phyloP scores from a whole-genome alignment of 2,797 vertebrate species.

The Loriculus beryllinus region DNA sequence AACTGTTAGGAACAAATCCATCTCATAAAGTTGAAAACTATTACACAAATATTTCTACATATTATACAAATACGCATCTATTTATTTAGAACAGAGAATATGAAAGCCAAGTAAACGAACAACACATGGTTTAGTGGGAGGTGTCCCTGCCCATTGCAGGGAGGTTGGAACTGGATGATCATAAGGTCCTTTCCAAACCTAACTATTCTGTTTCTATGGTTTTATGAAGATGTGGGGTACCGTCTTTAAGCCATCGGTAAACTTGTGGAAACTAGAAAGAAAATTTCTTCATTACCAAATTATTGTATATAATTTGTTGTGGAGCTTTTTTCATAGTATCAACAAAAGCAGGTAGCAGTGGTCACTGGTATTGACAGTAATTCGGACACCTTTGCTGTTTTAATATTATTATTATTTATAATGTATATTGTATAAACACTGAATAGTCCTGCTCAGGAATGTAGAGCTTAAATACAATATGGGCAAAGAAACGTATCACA shows the following conservation, averaged over 20 bases:
- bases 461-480: not conserved
- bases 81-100: constrained; percentile 15
- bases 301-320: not conserved
- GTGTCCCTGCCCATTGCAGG: no score
- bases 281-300: not conserved
- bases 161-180: no score
- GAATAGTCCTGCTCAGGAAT: accelerated
- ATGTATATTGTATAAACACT: not conserved
- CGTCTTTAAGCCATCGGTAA: not conserved
- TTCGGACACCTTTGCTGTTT: not conserved
- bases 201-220: no score
- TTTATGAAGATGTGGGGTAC: not conserved
- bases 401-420: not conserved
- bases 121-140: no score
- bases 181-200: no score
- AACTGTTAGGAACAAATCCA: constrained; percentile 36
- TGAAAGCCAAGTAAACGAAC: not conserved
- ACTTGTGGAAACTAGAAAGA: not conserved
- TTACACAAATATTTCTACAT: not conserved
- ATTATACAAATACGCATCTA: not conserved
- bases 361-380: not conserved
- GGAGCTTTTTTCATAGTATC: not conserved
- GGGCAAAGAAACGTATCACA: not conserved
- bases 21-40: constrained; percentile 30
- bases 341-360: not conserved